These are phyloP conservation scores for Piprites chloris DNA, from an alignment of 2,113 vertebrate genomes.

Conservation along the genomic window DNA sequence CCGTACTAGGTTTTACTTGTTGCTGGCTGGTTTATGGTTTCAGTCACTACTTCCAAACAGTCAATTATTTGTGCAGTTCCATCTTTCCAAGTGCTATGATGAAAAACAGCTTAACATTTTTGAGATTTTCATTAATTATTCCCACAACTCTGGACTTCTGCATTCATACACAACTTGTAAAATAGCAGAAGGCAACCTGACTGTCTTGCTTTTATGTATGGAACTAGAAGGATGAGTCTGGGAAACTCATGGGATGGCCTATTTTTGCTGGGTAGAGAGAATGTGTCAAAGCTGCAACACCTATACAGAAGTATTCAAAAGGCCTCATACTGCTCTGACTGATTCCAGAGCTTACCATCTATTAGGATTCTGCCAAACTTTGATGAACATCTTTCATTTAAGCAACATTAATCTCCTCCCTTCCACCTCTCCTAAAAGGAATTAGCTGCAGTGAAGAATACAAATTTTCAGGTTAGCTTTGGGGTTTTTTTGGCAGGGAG, in stretches of 20 bases:
- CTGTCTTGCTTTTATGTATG: not conserved
- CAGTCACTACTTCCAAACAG: not conserved
- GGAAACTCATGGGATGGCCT: not conserved
- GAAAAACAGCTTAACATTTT: not conserved
- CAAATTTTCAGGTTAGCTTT: not conserved
- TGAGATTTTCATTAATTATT: not conserved
- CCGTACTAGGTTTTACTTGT: not conserved
- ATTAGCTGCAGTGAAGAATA: not conserved
- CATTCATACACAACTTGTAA: not conserved
- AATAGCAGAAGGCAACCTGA: not conserved
- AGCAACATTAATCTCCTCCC: not conserved
- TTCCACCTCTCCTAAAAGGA: not conserved
- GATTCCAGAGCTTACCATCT: not conserved
- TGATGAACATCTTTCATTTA: not conserved
- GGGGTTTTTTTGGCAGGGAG: fast-evolving
- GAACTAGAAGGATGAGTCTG: not conserved
- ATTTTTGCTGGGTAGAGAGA: not conserved
- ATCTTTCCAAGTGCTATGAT: not conserved
- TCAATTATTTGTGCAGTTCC: not conserved
- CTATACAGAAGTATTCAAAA: not conserved
- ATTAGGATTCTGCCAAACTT: not conserved
- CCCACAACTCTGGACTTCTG: not conserved
- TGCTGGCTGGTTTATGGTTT: not conserved
- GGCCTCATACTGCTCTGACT: not conserved
- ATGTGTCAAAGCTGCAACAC: not conserved